Conservation (phyloP, 2,797 vertebrate species). For the Rhinophrynus dorsalis region DNA sequence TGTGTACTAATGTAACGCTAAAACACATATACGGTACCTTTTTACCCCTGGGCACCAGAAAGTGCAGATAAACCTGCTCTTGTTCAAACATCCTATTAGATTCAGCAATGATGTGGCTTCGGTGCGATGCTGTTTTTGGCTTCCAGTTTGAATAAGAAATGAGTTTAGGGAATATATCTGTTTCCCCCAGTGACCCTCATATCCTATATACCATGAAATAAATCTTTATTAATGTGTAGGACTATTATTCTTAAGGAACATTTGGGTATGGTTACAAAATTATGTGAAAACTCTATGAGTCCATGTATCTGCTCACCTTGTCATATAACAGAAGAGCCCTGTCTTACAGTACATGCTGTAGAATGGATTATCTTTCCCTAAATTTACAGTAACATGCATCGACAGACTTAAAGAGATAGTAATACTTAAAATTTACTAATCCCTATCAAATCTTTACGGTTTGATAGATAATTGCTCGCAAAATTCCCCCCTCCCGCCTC, state of each 20-base stretch:
- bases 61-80: constrained; percentile 14
- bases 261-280: constrained; percentile 32
- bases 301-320: constrained; percentile 31
- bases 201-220: constrained; percentile 32
- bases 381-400: background rate
- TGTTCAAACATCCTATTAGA: background rate
- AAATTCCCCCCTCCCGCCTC: no score
- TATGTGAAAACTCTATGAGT: constrained; percentile 27
- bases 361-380: background rate
- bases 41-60: background rate
- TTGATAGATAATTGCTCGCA: no score
- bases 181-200: constrained; percentile 2
- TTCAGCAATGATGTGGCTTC: constrained; percentile 30
- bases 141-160: constrained; percentile 10
- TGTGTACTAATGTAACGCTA: background rate
- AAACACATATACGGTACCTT: background rate
- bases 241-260: constrained; percentile 24
- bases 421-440: no score
- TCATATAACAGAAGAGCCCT: constrained; percentile 30
- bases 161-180: background rate
- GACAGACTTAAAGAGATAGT: no score
- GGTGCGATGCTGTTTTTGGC: constrained; percentile 33
- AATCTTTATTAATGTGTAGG: constrained; percentile 13
- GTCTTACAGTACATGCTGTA: background rate
- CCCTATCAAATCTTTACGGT: no score